These are phyloP conservation scores for Molossus molossus DNA, from an alignment of 2,797 vertebrate species.

Conservation along the genomic window DNA sequence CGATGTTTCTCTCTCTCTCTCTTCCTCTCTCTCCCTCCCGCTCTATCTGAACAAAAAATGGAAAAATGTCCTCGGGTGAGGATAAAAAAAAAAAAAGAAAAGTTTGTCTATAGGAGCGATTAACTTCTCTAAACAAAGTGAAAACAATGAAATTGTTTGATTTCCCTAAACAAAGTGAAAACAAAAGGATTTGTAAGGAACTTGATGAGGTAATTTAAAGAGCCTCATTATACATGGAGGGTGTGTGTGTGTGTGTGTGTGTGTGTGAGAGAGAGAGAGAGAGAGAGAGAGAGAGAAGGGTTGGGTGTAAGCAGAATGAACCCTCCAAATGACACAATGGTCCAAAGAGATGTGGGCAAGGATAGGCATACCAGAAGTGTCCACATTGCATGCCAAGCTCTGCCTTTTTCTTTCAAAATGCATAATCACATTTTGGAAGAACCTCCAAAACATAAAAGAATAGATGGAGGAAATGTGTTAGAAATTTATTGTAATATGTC, in stretches of 20 bases:
- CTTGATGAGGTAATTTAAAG: conserved; percentile 2
- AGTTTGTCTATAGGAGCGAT: neutral
- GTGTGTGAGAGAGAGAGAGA: no score
- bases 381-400: neutral
- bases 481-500: neutral
- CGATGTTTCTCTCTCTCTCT: no score
- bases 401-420: neutral
- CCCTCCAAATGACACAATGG: neutral
- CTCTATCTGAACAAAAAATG: no score
- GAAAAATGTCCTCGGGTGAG: no score
- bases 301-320: neutral
- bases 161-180: conserved; percentile 17
- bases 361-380: neutral
- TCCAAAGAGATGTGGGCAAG: neutral
- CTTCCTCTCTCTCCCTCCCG: no score
- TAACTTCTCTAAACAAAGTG: neutral
- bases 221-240: neutral
- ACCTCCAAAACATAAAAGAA: neutral
- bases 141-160: neutral
- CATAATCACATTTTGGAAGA: conserved; percentile 54
- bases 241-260: no score
- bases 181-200: neutral
- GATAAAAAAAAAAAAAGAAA: no score
- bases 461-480: neutral
- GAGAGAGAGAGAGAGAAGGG: no score